Evolutionary conservation across 1,140 invertebrate genomes (phyloP), one percentile per base, ranked within the genome.

Genomic region (Orius insidiosus): DNA sequence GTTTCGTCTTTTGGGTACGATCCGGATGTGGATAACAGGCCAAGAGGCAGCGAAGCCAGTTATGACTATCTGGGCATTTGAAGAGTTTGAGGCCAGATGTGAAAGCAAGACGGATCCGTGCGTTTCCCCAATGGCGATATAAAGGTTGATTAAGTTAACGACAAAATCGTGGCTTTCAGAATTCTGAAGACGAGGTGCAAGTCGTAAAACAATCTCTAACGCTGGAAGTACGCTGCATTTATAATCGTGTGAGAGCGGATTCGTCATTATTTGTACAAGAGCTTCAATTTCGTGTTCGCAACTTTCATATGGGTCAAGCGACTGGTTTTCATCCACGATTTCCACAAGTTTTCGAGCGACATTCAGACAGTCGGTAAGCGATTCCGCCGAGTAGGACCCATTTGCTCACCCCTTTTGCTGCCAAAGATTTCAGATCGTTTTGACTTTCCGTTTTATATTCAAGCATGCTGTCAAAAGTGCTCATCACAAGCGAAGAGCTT

Each of bases 1-100:
- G 71, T 78, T 63, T 92, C 88, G 56, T 92, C 80, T 2, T 78
- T 68, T 0, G 86, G 85, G 67, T 84, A 90, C 46, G 79, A 69
- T 0, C 86, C 85, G 10, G 80, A 76, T 47, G 83, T 71, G 46
- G 75, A 74, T 10, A 81, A 57, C 85, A 88, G 41, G 75, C 68
- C 24, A 93, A 59, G 45, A 71, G 65, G 7, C 24, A 24, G 3
- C 24, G 24, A 4, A 24, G 24, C 24, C 24, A 24, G 63, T 59
- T 4, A 72, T 64, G 32, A 71, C 56, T 48, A 63, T 59, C 36
- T 59, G 58, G 41, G 61, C 63, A 5, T 67, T 59, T 19, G 60
- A 52, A 1, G 59, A 54, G 10, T 64, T 61, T 4, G 59, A 56
- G 43, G 44, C 44, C 8, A 43, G 19, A 15, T 18, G 30, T 13